Evolutionary conservation across 2,888 invertebrate genomes (phyloP), one percentile per base, ranked within the genome.

Genomic region (Crepidodera aurea): DNA sequence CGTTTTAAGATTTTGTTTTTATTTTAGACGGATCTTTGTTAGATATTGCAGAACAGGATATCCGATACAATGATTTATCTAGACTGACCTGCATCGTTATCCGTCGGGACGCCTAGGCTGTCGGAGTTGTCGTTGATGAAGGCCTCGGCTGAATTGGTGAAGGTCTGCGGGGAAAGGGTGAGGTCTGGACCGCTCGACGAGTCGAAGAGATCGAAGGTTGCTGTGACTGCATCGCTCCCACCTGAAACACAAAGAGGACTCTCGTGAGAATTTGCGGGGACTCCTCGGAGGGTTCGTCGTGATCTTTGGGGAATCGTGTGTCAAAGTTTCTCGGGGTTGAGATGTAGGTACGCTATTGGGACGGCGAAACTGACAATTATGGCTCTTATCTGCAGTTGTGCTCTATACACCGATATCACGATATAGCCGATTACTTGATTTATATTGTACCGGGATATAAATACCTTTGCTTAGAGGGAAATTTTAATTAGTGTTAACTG

Each of bases 111-210:
- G 56, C 86, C 85, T 69, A 86, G 81, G 79, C 86, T 86, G 81
- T 86, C 85, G 71, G 86, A 86, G 82, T 86, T 86, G 83, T 86
- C 86, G 80, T 86, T 86, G 82, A 86, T 85, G 78, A 86, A 86
- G 80, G 86, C 86, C 81, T 86, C 86, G 67, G 86, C 83, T 73
- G 86, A 85, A 76, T 85, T 86, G 73, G 86, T 86, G 78, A 86
- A 86, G 62, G 86, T 86, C 79, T 86, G 86, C 69, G 86, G 86
- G 66, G 86, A 86, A 75, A 86, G 78, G 69, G 86, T 86, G 73
- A 86, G 82, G 78, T 86, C 86, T 70, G 85, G 86, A 64, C 85
- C 86, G 73, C 85, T 86, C 64, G 81, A 81, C 70, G 85, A 85
- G 79, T 86, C 86, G 79, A 86, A 86, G 75, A 86, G 80, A 78